A percentile compares a stretch with the other conserved stretches of the same genome.
Conservation (phyloP, 2,113 vertebrate genomes). For the Rhinopomastus cyanomelas region DNA sequence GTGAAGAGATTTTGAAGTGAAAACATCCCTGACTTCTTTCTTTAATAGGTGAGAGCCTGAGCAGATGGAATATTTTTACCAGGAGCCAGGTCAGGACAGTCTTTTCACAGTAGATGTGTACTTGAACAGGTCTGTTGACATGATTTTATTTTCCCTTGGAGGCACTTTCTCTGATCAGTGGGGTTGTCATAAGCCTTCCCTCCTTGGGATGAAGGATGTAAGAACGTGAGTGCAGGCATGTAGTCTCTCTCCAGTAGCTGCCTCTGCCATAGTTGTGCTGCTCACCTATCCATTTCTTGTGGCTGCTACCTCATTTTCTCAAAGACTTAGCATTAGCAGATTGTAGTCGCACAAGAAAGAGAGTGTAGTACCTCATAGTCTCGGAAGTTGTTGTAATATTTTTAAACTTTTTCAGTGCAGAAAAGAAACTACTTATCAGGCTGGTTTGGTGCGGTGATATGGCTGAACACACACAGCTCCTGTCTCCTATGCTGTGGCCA, state of each 20-base stretch:
- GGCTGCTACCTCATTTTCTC: neutral
- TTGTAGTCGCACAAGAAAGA: neutral
- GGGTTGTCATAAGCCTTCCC: neutral
- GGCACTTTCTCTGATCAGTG: neutral
- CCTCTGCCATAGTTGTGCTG: neutral
- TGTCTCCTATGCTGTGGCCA: too few species aligned
- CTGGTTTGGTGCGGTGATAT: neutral
- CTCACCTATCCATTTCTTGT: neutral
- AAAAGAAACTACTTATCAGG: neutral
- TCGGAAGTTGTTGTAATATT: neutral
- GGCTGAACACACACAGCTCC: neutral
- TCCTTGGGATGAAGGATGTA: neutral
- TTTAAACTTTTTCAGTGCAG: neutral
- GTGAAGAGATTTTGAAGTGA: slow-evolving; percentile 13
- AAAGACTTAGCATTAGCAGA: rapidly evolving
- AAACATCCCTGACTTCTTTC: slow-evolving; percentile 15
- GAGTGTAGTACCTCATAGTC: neutral
- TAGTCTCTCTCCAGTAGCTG: neutral
- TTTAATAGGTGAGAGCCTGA: slow-evolving; percentile 24
- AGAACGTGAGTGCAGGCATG: neutral
- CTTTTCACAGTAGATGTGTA: neutral
- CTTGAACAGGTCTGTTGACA: slow-evolving; percentile 5
- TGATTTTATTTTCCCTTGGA: slow-evolving; percentile 15
- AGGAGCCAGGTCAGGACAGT: neutral
- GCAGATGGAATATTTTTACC: slow-evolving; percentile 49